These are phyloP conservation scores for Cathartes aura DNA, from an alignment of 2,113 vertebrate species.

Conservation along the genomic window DNA sequence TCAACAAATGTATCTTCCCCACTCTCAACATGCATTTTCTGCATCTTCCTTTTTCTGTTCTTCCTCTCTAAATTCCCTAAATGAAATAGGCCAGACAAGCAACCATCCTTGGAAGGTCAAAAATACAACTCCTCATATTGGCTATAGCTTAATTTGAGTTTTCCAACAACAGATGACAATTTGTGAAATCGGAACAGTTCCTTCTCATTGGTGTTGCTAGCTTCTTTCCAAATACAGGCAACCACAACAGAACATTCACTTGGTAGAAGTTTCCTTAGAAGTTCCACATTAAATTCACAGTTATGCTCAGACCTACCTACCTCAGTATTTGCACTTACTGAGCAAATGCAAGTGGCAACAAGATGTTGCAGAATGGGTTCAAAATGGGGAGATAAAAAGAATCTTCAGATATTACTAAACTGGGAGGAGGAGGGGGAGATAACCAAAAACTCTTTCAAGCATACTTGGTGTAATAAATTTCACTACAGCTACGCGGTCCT, in stretches of 20 bases:
- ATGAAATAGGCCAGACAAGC: background rate
- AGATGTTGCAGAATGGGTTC: background rate
- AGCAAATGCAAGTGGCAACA: background rate
- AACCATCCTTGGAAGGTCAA: background rate
- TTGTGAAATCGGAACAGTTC: background rate
- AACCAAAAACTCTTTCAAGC: background rate
- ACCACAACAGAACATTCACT: background rate
- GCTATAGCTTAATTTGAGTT: background rate
- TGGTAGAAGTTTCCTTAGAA: background rate
- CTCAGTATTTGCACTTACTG: background rate
- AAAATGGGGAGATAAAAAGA: background rate
- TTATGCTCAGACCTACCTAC: background rate
- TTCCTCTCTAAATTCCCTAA: background rate
- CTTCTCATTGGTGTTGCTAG: background rate
- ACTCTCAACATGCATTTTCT: background rate
- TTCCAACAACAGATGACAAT: background rate
- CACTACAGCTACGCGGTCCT: background rate
- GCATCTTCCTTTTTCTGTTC: background rate
- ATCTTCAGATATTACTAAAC: background rate
- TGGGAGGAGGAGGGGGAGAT: background rate
- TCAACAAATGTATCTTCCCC: background rate
- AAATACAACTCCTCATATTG: background rate
- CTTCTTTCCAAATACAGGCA: background rate
- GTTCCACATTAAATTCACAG: background rate
- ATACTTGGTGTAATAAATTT: background rate